Evolutionary conservation across 2,797 vertebrate species (phyloP).

Genomic region (Neosilurus mollespiculum): DNA sequence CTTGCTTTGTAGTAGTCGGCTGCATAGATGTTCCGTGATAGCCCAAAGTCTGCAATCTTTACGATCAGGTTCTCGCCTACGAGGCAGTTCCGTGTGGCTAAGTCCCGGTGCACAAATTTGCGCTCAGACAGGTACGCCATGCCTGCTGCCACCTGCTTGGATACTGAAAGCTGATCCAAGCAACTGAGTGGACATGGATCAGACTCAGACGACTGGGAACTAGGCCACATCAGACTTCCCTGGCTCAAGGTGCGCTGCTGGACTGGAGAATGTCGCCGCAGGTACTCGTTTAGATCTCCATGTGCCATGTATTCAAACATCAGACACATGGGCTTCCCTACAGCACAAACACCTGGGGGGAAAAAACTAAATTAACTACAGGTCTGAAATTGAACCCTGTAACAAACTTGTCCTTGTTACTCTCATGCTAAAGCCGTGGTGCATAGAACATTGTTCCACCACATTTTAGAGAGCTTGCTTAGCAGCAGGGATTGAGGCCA

Average conservation of each 20-base stretch:
- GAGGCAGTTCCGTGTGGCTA: slow-evolving; percentile 96
- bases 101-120: slow-evolving; percentile 95
- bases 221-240: slow-evolving; percentile 68
- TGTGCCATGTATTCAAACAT: slow-evolving; percentile 98
- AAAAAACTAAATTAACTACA: background rate
- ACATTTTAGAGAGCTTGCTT: slow-evolving; percentile 23
- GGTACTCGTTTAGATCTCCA: slow-evolving; percentile 93
- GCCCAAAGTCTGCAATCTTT: slow-evolving; percentile 97
- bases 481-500: slow-evolving; percentile 34
- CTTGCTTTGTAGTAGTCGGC: slow-evolving; percentile 98
- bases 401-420: slow-evolving; percentile 43
- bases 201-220: slow-evolving; percentile 67
- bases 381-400: background rate
- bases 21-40: slow-evolving; percentile 95
- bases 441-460: slow-evolving; percentile 32
- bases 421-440: slow-evolving; percentile 14
- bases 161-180: slow-evolving; percentile 84
- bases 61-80: slow-evolving; percentile 92
- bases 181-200: slow-evolving; percentile 74
- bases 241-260: slow-evolving; percentile 75
- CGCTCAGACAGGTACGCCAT: slow-evolving; percentile 97
- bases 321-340: slow-evolving; percentile 97
- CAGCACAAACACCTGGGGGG: slow-evolving; percentile 89
- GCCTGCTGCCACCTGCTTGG: slow-evolving; percentile 90
- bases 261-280: slow-evolving; percentile 80